Base-by-base conservation (phyloP, 2,888 invertebrate species). In the Eupithecia subumbrata region DNA sequence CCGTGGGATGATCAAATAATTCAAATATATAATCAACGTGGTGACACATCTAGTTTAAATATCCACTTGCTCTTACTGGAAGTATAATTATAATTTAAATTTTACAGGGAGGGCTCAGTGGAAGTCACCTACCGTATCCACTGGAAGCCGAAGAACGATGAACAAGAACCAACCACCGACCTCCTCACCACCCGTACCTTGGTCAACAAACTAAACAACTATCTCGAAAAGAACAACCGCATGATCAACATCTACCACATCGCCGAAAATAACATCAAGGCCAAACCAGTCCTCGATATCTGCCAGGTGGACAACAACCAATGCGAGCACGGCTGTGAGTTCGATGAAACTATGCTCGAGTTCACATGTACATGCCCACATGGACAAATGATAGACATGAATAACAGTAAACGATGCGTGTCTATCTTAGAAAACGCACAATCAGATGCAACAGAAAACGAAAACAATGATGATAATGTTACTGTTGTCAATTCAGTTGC, bases 311-410 rank as follows among this genome's bases (percentile, higher is more conserved):
- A 96, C 78, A 96, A 96, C 77, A 95, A 96, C 79, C 91, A 95
- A 69, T 98, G 97, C 85, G 95, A 97, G 80, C 94, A 97, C 80
- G 93, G 91, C 16, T 98, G 97, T 87, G 90, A 92, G 72, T 97
- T 97, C 84, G 96, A 97, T 87, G 96, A 96, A 83, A 85, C 86
- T 2, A 89, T 91, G 37, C 94, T 96, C 74, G 95, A 96, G 70
- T 97, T 97, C 85, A 90, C 89, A 45, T 98, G 97, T 86, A 93
- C 90, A 5, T 97, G 97, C 86, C 96, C 96, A 14, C 88, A 90
- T 60, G 95, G 95, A 45, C 89, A 92, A 85, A 91, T 94, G 18
- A 78, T 90, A 71, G 91, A 93, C 76, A 88, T 91, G 79, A 81
- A 84, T 52, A 89, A 92, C 74, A 87, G 89, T 85, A 96, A 92